Base-by-base conservation (phyloP, 2,113 vertebrate genomes). In the Colius striatus region DNA sequence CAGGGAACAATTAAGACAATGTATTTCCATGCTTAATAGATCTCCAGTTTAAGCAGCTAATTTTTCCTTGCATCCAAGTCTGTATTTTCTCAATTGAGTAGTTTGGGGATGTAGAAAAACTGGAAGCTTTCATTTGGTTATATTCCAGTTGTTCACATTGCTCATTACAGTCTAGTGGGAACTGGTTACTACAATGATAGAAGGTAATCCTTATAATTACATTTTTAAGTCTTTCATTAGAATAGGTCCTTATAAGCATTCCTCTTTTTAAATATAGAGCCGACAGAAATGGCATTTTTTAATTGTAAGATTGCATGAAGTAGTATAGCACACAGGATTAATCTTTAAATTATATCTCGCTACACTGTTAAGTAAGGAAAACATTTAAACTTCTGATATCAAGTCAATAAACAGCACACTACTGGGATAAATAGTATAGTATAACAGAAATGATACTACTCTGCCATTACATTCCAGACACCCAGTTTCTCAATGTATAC, bases 61-160 rank as follows among this genome's bases (percentile, higher is more conserved):
- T 70, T 94, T 85, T 83, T 43, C 45, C 68, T 92, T 81, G 48
- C 75, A 81, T 55, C 2, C 32, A 63, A 25, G 65, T 81, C 86
- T 66, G 4, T 51, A 21, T 88, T 86, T 93, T 71, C 29, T 73
- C 38, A 79, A 25, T 57, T 58, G 43, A 84, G 4, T 53, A 22
- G n/a, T 57, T 93, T 77, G 32, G 23, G 34, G 38, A 77, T 50
- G 25, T 32, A 84, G 60, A 41, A 62, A 66, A 74, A 92, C 14
- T 0, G 71, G 29, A 43, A 67, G 5, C 6, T 78, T 71, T 75
- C 0, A 0, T 74, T 84, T 51, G 13, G n/a, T 58, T 89, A 22
- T 38, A 57, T 73, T 57, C 41, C 41, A 72, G 54, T 27, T 68
- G 20, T 53, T 92, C 72, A 18, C 41, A 25, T 62, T 89, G 78